phyloP scores from a whole-genome alignment of 2,888 invertebrate species.

The Lepidochitona cinerea region DNA sequence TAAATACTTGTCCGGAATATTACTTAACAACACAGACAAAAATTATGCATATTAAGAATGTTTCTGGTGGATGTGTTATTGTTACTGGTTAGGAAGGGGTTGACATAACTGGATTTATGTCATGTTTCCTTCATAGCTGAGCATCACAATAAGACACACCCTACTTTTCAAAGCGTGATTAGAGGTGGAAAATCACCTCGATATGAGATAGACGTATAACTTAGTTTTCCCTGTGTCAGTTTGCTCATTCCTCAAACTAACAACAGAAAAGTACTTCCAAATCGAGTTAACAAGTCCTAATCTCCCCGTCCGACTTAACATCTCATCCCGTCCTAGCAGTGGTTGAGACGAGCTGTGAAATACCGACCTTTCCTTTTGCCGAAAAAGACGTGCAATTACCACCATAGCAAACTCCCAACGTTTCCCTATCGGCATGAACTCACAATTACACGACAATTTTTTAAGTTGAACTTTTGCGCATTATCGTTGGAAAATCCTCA shows the following conservation, averaged over 20 bases:
- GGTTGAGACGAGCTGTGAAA: neutral
- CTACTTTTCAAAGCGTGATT: neutral
- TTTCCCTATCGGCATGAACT: neutral
- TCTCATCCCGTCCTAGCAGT: neutral
- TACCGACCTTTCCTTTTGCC: neutral
- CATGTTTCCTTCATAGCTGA: constrained; percentile 1
- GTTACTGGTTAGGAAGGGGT: constrained; percentile 5
- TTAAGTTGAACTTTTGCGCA: constrained; percentile 7
- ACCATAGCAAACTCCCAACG: neutral
- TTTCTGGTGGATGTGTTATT: neutral
- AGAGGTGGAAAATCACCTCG: neutral
- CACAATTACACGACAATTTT: constrained; percentile 5
- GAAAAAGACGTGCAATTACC: neutral
- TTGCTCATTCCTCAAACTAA: neutral
- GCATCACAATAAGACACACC: neutral
- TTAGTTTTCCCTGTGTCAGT: neutral
- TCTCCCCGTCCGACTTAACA: constrained; percentile 2
- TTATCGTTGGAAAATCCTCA: constrained; percentile 2
- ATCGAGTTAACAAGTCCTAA: constrained; percentile 5
- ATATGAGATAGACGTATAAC: neutral
- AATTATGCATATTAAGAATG: constrained; percentile 1
- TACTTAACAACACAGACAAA: neutral
- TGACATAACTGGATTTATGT: neutral
- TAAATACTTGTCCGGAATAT: neutral
- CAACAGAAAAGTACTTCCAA: neutral